Evolutionary conservation across 2,888 invertebrate species (phyloP).

Genomic region (Microplitis deprimator): DNA sequence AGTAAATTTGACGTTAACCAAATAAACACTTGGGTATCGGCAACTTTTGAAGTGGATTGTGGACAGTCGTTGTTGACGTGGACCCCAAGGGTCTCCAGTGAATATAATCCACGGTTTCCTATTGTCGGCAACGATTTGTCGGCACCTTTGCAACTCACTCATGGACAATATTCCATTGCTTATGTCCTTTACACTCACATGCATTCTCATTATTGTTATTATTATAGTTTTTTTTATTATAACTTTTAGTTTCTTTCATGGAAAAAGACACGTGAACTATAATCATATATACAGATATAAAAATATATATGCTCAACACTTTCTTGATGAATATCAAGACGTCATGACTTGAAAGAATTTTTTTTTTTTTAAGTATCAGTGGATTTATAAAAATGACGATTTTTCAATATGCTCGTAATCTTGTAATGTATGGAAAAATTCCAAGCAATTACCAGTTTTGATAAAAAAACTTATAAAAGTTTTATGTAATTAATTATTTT

Average conservation of each 20-base stretch:
- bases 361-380: not conserved
- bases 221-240: conserved; percentile 39
- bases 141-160: conserved; percentile 50
- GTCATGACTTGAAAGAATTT: conserved; percentile 42
- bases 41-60: conserved; percentile 67
- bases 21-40: conserved; percentile 69
- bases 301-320: conserved; percentile 34
- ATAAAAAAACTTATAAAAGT: too few species aligned
- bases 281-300: conserved; percentile 41
- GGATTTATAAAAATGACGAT: too few species aligned
- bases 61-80: conserved; percentile 39
- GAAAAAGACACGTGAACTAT: conserved; percentile 20
- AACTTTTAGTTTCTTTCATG: conserved; percentile 13
- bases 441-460: too few species aligned
- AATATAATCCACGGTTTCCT: conserved; percentile 32
- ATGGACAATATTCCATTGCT: conserved; percentile 41
- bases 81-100: conserved; percentile 21
- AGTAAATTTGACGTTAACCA: conserved; percentile 70
- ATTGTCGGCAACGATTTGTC: conserved; percentile 48
- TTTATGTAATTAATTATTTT: too few species aligned
- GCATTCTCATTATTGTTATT: conserved; percentile 21
- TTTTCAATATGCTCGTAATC: too few species aligned
- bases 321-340: conserved; percentile 38
- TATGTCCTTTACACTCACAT: not conserved
- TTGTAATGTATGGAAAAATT: too few species aligned